Evolutionary conservation across 2,113 vertebrate genomes (phyloP).

Genomic region (Elgaria multicarinata): DNA sequence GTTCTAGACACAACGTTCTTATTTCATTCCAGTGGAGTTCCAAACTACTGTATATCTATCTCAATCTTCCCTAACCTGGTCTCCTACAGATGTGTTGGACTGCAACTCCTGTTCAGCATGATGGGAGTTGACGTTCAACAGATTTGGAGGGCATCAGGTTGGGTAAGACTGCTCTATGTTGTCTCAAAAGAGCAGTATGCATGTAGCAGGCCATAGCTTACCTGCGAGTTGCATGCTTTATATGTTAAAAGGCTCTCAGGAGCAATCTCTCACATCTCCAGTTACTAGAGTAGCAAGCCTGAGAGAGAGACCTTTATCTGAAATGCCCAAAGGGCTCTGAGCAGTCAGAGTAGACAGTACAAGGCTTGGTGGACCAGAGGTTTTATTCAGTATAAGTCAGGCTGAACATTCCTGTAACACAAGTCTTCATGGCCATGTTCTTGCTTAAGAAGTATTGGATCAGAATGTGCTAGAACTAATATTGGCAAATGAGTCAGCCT

Average conservation of each 20-base stretch:
- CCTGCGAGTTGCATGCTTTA: background rate
- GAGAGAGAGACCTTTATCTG: background rate
- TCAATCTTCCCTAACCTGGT: background rate
- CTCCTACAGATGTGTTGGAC: background rate
- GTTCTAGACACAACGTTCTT: background rate
- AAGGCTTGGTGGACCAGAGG: background rate
- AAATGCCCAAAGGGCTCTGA: background rate
- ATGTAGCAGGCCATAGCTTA: background rate
- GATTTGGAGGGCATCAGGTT: background rate
- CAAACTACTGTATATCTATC: background rate
- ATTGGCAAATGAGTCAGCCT: background rate
- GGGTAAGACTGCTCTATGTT: background rate
- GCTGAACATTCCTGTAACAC: background rate
- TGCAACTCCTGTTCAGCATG: background rate
- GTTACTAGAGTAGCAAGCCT: background rate
- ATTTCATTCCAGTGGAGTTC: background rate
- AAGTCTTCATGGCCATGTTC: background rate
- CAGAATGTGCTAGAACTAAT: background rate
- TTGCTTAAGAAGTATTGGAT: background rate
- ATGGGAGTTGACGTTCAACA: background rate
- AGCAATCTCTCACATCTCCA: background rate
- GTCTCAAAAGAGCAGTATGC: background rate
- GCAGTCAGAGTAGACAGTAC: background rate
- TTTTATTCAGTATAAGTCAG: background rate
- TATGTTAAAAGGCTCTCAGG: background rate